phyloP scores from a whole-genome alignment of 2,113 vertebrate genomes.

The Crotalus helleri region DNA sequence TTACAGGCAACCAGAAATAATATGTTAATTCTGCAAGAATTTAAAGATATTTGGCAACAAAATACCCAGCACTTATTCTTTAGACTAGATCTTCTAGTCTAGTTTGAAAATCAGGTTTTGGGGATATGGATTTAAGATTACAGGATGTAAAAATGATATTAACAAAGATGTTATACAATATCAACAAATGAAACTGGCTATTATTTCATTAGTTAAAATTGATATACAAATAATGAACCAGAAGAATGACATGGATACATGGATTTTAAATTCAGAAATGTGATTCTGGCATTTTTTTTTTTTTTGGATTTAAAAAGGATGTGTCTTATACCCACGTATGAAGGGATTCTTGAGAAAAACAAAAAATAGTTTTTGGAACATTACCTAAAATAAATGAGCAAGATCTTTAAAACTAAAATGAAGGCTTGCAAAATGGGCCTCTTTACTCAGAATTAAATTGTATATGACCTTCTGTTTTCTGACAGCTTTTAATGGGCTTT shows the following conservation, averaged over 20 bases:
- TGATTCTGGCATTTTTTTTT: not conserved
- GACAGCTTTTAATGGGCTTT: not conserved
- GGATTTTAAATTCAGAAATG: not conserved
- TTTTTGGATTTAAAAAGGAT: not conserved
- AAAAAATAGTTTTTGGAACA: not conserved
- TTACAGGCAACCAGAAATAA: not conserved
- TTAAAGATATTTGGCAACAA: not conserved
- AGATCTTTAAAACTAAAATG: not conserved
- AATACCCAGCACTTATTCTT: not conserved
- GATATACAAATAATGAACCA: not conserved
- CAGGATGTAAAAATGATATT: not conserved
- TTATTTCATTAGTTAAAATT: not conserved
- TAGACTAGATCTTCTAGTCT: not conserved
- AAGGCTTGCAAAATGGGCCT: not conserved
- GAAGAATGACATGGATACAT: not conserved
- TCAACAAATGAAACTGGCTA: not conserved
- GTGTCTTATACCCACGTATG: not conserved
- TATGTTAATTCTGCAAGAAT: not conserved
- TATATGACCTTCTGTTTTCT: not conserved
- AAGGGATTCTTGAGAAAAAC: not conserved
- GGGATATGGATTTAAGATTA: not conserved
- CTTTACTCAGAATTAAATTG: not conserved
- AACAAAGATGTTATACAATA: not conserved
- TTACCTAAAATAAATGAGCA: not conserved
- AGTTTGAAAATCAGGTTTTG: not conserved